Evolutionary conservation across 2,113 vertebrate species (phyloP), one percentile per base, ranked within the genome.

Genomic region (Dendropsophus ebraccatus): DNA sequence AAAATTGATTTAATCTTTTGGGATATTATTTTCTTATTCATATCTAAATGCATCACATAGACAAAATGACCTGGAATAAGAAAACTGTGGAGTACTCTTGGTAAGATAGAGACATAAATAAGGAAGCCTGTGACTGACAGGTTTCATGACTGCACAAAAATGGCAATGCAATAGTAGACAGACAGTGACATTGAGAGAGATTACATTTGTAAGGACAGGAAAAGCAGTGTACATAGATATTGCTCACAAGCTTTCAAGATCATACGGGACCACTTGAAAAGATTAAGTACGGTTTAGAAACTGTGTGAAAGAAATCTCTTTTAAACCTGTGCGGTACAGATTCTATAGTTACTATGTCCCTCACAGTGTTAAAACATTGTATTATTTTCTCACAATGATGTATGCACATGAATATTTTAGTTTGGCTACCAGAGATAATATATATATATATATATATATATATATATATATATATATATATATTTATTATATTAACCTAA

Each of bases 151-250:
- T 85, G 58, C 58, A 67, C n/a, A 47, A 78, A 78, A 85, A 85
- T 77, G 56, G 56, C 60, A 77, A 47, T 78, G 37, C 69, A 76
- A 77, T n/a, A 77, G 4, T 21, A 78, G 58, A 76, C n/a, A 47
- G 82, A 85, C 50, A 74, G 58, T 85, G 83, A 85, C 83, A 85
- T 67, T 65, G 73, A 85, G 32, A 85, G 25, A 78, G 74, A 85
- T 85, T 85, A 85, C 74, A 85, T 85, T 85, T 85, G 83, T 69
- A 65, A 47, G 41, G 52, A 85, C 73, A 85, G 74, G 28, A 85
- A 62, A 84, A 49, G 11, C 19, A 67, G 25, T 65, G 73, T 52
- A 78, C 83, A 65, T 45, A 73, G 56, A 47, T 76, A 76, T 58
- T 84, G 70, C 75, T 76, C 72, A 84, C 83, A 84, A 49, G 83